phyloP scores from a whole-genome alignment of 2,113 vertebrate species.

The Irena cyanogastra region DNA sequence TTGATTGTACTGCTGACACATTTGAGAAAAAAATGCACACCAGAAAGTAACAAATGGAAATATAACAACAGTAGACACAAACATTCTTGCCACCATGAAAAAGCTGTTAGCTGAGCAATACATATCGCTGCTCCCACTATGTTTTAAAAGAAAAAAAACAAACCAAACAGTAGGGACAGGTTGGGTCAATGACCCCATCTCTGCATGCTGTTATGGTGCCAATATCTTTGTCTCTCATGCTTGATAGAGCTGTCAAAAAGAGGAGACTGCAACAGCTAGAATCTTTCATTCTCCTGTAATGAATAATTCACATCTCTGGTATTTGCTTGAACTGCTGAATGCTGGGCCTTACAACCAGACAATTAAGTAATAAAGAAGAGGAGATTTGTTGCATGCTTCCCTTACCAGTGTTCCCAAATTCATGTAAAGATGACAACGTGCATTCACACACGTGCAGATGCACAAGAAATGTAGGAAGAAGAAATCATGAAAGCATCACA shows the following conservation, averaged over 20 bases:
- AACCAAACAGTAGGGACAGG: background rate
- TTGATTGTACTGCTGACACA: background rate
- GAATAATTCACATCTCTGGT: constrained; percentile 5
- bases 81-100: background rate
- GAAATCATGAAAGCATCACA: background rate
- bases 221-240: background rate
- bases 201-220: background rate
- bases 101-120: background rate
- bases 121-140: background rate
- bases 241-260: background rate
- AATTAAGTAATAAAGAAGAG: background rate
- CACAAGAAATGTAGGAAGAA: background rate
- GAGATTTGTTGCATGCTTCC: background rate
- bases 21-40: background rate
- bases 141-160: background rate
- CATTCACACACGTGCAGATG: background rate
- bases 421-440: background rate
- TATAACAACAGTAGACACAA: background rate
- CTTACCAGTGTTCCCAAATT: background rate
- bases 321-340: background rate
- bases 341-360: background rate
- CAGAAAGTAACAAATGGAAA: background rate
- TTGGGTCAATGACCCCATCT: background rate
- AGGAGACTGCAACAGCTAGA: background rate
- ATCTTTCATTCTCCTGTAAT: background rate